These are phyloP conservation scores for Eristalis arbustorum DNA, from an alignment of 2,888 invertebrate species.

Conservation along the genomic window DNA sequence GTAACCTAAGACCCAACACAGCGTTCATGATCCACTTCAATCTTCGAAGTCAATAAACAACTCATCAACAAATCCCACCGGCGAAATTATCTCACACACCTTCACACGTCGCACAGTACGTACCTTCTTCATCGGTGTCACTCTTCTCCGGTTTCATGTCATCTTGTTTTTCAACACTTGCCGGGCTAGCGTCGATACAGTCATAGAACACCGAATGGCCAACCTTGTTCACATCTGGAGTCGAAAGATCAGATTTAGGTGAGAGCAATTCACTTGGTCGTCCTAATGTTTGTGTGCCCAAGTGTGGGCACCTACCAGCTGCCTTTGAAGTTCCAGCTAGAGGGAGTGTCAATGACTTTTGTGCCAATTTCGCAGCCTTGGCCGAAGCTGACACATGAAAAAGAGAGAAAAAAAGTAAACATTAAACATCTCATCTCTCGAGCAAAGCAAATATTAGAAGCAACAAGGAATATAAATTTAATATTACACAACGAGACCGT, in stretches of 20 bases:
- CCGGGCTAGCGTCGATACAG: constrained; percentile 79
- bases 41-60: neutral
- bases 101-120: constrained; percentile 53
- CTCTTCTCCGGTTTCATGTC: constrained; percentile 87
- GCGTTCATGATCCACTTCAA: neutral
- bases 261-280: constrained; percentile 56
- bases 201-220: constrained; percentile 80
- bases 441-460: neutral
- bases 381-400: constrained; percentile 36
- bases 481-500: neutral
- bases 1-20: no score
- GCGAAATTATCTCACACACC: neutral
- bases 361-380: constrained; percentile 66
- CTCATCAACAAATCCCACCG: neutral
- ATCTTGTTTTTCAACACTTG: constrained; percentile 86
- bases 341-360: constrained; percentile 77
- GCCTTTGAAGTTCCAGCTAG: constrained; percentile 74
- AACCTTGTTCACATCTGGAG: constrained; percentile 78
- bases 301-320: constrained; percentile 24
- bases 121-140: constrained; percentile 88
- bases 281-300: constrained; percentile 56
- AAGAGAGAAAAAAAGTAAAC: neutral
- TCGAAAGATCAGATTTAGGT: constrained; percentile 74
- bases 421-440: neutral
- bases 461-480: neutral